A percentile compares a stretch with the other conserved stretches of the same genome.
Conservation (phyloP, 2,113 vertebrate genomes). For the Psittacula cyanocephala region DNA sequence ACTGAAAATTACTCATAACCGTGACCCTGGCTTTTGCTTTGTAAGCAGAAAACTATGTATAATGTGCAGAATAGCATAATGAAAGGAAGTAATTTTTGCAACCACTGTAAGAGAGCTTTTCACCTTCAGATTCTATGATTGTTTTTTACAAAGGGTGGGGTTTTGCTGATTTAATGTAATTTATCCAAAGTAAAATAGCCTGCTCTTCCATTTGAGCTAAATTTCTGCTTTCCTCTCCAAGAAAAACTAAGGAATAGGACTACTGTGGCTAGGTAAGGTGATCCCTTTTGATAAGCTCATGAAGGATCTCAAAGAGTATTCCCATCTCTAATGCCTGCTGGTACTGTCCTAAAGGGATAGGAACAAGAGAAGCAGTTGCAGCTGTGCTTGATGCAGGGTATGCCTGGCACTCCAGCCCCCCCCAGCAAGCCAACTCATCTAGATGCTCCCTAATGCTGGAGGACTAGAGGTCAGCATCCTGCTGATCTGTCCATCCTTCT, state of each 20-base stretch:
- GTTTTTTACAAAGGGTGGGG: slow-evolving; percentile 12
- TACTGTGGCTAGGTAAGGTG: background rate
- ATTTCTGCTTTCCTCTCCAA: slow-evolving; percentile 22
- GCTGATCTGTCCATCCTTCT: background rate
- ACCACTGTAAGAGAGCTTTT: slow-evolving; percentile 30
- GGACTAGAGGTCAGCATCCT: background rate
- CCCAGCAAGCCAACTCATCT: background rate
- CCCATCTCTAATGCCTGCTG: background rate
- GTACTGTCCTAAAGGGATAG: background rate
- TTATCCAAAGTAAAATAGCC: background rate
- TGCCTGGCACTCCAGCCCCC: background rate
- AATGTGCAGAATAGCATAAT: slow-evolving; percentile 45
- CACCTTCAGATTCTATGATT: slow-evolving; percentile 50
- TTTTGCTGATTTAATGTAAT: slow-evolving; percentile 34
- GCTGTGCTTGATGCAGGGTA: background rate
- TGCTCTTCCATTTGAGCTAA: background rate
- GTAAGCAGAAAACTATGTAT: slow-evolving; percentile 64
- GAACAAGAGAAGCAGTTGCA: background rate
- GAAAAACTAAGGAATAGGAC: background rate
- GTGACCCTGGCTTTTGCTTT: slow-evolving; percentile 35
- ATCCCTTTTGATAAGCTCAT: background rate
- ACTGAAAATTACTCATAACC: slow-evolving; percentile 50
- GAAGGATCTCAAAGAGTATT: background rate
- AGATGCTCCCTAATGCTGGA: background rate
- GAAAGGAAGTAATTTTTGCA: slow-evolving; percentile 65